Conservation (phyloP, 2,797 vertebrate species). For the Lateolabrax maculatus region DNA sequence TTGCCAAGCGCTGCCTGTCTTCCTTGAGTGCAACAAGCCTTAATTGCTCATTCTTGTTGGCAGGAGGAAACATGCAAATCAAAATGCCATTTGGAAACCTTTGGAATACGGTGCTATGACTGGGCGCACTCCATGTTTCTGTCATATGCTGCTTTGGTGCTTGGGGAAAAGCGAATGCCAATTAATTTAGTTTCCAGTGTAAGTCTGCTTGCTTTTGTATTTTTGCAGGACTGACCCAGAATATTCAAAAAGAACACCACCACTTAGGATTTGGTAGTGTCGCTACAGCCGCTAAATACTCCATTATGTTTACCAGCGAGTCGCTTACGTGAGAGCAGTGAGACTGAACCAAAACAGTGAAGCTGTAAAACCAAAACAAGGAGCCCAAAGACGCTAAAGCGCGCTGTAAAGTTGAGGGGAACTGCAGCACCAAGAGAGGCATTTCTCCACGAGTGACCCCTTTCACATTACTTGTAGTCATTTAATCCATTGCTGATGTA, state of each 20-base stretch:
- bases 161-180: slow-evolving; percentile 58
- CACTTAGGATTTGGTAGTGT: background rate
- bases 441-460: background rate
- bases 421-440: background rate
- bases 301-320: too few relatives aligned
- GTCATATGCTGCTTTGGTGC: slow-evolving; percentile 57
- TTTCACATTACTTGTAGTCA: too few relatives aligned
- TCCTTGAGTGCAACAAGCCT: slow-evolving; percentile 56
- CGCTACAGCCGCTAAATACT: too few relatives aligned
- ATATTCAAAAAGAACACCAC: background rate
- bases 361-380: background rate
- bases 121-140: slow-evolving; percentile 55
- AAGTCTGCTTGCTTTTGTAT: slow-evolving; percentile 15
- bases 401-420: background rate
- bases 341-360: background rate
- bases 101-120: slow-evolving; percentile 52
- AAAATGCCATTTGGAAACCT: slow-evolving; percentile 68
- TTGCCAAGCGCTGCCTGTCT: slow-evolving; percentile 36
- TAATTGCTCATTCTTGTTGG: slow-evolving; percentile 75
- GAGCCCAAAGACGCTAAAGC: background rate
- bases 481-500: background rate
- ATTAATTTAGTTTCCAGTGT: slow-evolving; percentile 59
- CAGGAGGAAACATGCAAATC: slow-evolving; percentile 64
- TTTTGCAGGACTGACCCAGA: slow-evolving; percentile 16
- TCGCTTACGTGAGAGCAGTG: background rate